A percentile compares a stretch with the other conserved stretches of the same genome.
Evolutionary conservation across 1,140 invertebrate genomes (phyloP).

Genomic region (Dendrolimus punctatus): DNA sequence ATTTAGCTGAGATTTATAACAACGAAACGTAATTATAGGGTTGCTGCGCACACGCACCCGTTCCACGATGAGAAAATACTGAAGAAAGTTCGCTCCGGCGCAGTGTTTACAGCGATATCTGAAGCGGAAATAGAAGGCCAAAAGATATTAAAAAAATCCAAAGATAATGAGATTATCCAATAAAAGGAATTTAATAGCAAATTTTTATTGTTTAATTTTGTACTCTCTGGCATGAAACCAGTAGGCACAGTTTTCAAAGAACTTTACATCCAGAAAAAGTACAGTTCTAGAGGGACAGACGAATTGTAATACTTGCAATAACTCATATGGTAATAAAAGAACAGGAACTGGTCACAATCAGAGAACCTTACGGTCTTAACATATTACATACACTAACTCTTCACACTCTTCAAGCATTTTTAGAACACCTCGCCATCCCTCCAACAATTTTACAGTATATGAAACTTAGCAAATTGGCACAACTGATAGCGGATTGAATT

Average conservation of each 20-base stretch:
- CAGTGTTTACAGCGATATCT: constrained; percentile 23
- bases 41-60: constrained; percentile 35
- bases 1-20: too few relatives aligned
- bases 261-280: background rate
- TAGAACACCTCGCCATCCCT: too few relatives aligned
- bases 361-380: too few relatives aligned
- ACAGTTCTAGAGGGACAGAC: too few relatives aligned
- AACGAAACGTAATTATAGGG: constrained; percentile 21
- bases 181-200: background rate
- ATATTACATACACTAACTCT: too few relatives aligned
- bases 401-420: too few relatives aligned
- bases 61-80: constrained; percentile 33
- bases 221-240: background rate
- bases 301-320: too few relatives aligned
- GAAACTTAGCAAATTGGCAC: too few relatives aligned
- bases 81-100: constrained; percentile 23
- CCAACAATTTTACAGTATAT: too few relatives aligned
- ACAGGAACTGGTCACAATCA: too few relatives aligned
- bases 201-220: background rate
- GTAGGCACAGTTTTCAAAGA: background rate
- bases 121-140: constrained; percentile 11
- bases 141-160: background rate
- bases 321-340: too few relatives aligned
- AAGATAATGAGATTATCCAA: background rate
- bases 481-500: too few relatives aligned